Evolutionary conservation across 2,888 invertebrate species (phyloP).

Genomic region (Rhyacophila evoluta): DNA sequence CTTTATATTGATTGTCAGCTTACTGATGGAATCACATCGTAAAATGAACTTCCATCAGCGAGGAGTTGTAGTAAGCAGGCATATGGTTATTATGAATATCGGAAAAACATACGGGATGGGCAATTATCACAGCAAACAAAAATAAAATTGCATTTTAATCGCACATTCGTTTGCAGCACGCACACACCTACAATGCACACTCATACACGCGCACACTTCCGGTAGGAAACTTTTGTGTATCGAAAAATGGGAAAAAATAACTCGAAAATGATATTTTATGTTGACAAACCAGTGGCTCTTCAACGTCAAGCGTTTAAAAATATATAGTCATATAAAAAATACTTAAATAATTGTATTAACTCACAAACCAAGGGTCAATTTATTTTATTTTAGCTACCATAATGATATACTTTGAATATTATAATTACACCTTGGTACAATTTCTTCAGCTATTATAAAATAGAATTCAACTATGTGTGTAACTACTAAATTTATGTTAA

Average conservation of each 20-base stretch:
- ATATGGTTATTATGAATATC: background rate
- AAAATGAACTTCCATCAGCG: too few relatives aligned
- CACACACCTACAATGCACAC: background rate
- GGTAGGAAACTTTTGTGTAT: constrained; percentile 12
- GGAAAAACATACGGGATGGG: constrained; percentile 3
- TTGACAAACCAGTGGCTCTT: background rate
- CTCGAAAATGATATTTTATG: background rate
- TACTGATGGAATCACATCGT: too few relatives aligned
- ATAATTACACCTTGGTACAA: too few relatives aligned
- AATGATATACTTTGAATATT: too few relatives aligned
- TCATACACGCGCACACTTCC: background rate
- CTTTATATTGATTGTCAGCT: too few relatives aligned
- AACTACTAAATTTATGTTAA: too few relatives aligned
- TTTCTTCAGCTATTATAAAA: too few relatives aligned
- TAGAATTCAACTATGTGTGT: too few relatives aligned
- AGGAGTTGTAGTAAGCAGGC: background rate
- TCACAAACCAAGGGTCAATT: too few relatives aligned
- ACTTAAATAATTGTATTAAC: too few relatives aligned
- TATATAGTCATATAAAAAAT: too few relatives aligned
- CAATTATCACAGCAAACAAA: constrained; percentile 18
- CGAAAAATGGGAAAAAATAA: background rate
- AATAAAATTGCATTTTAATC: constrained; percentile 22
- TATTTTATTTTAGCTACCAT: too few relatives aligned
- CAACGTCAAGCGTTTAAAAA: background rate
- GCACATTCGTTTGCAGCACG: constrained; percentile 1